phyloP scores from a whole-genome alignment of 2,888 invertebrate species.

The Melieria omissa region DNA sequence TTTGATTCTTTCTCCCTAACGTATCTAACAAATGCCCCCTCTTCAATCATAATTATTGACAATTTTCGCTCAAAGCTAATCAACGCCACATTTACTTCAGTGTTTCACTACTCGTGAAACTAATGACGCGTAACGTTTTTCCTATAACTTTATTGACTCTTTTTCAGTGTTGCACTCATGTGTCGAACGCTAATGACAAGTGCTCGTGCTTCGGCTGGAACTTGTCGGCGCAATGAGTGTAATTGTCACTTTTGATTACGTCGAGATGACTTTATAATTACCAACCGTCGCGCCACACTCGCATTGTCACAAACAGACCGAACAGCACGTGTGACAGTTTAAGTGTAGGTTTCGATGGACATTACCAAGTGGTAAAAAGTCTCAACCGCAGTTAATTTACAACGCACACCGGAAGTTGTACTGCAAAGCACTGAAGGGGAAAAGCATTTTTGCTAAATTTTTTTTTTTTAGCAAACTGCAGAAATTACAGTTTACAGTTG shows the following conservation, averaged over 20 bases:
- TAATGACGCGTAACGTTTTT: conserved; percentile 32
- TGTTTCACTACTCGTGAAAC: conserved; percentile 11
- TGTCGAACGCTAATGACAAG: conserved; percentile 24
- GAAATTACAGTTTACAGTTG: too few species aligned
- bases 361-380: background rate
- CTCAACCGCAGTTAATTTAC: too few species aligned
- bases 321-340: conserved; percentile 56
- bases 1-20: too few species aligned
- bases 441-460: too few species aligned
- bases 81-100: too few species aligned
- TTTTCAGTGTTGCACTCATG: conserved; percentile 13
- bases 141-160: conserved; percentile 31
- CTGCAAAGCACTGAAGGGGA: too few species aligned
- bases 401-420: too few species aligned
- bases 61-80: too few species aligned
- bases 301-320: conserved; percentile 48
- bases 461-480: too few species aligned
- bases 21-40: too few species aligned
- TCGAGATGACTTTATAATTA: conserved; percentile 63
- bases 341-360: conserved; percentile 53
- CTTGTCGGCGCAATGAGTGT: conserved; percentile 55
- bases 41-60: too few species aligned
- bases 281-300: conserved; percentile 54
- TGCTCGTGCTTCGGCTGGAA: conserved; percentile 21
- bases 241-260: conserved; percentile 63